Conservation (phyloP, 2,888 invertebrate genomes). For the Halictus ligatus region DNA sequence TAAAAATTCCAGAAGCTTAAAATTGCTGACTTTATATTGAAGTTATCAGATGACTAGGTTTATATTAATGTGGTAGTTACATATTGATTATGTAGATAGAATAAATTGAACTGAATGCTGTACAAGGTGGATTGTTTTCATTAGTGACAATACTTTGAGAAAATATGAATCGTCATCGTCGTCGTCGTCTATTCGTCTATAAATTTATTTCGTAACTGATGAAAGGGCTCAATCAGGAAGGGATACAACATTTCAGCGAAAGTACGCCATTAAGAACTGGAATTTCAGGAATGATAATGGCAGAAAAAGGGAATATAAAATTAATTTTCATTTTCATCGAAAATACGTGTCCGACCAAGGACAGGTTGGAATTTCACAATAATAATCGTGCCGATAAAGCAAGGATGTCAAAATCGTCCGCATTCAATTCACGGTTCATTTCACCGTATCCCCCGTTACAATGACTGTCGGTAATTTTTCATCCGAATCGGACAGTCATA, state of each 20-base stretch:
- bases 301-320: slow-evolving; percentile 10
- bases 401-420: slow-evolving; percentile 37
- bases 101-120: not conserved
- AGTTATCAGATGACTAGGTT: not conserved
- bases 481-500: slow-evolving; percentile 28
- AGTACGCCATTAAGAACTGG: not conserved
- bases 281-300: not conserved
- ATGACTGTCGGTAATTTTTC: slow-evolving; percentile 33
- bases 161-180: too few species aligned
- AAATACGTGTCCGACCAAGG: slow-evolving; percentile 22
- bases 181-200: too few species aligned
- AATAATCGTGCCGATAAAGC: slow-evolving; percentile 46
- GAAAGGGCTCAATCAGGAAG: not conserved
- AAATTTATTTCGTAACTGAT: not conserved
- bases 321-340: slow-evolving; percentile 40
- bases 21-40: too few species aligned
- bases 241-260: not conserved
- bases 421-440: slow-evolving; percentile 47
- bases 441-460: slow-evolving; percentile 20
- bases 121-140: not conserved
- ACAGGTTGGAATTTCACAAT: slow-evolving; percentile 27
- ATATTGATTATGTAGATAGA: not conserved
- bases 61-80: not conserved
- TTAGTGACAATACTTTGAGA: not conserved
- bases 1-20: not conserved